Conservation (phyloP, 37 sponge, comb jelly and placozoan species). For the Cliona cf. orientalis region DNA sequence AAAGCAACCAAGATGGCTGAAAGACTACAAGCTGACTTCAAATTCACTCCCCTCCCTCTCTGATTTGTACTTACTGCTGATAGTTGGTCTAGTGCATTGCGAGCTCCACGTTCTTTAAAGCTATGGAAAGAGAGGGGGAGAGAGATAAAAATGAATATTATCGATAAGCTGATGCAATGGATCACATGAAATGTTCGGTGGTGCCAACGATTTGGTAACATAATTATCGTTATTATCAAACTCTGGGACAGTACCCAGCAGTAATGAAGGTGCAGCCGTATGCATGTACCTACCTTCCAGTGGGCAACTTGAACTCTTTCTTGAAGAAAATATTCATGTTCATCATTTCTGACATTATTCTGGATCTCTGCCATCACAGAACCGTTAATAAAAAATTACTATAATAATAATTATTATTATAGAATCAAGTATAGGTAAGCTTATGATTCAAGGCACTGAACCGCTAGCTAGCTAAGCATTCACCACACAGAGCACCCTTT, state of each 20-base stretch:
- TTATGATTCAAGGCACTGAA: background rate
- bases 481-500: too few species aligned
- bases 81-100: conserved; percentile 74
- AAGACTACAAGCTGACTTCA: too few species aligned
- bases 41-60: background rate
- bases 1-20: too few species aligned
- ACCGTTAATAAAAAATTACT: too few species aligned
- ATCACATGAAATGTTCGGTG: too few species aligned
- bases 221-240: background rate
- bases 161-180: too few species aligned
- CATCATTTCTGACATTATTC: conserved; percentile 57
- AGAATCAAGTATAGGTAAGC: background rate
- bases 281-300: conserved; percentile 80
- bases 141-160: too few species aligned
- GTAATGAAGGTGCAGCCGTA: background rate
- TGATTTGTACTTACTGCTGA: conserved; percentile 32
- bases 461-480: background rate
- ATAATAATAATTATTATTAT: background rate
- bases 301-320: conserved; percentile 75
- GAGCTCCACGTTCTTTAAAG: conserved; percentile 92
- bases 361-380: conserved; percentile 48
- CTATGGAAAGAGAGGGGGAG: conserved; percentile 34
- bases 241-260: background rate
- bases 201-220: too few species aligned
- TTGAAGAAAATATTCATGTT: conserved; percentile 85